Evolutionary conservation across 2,113 vertebrate species (phyloP), one percentile per base, ranked within the genome.

Genomic region (Phasianus colchicus): DNA sequence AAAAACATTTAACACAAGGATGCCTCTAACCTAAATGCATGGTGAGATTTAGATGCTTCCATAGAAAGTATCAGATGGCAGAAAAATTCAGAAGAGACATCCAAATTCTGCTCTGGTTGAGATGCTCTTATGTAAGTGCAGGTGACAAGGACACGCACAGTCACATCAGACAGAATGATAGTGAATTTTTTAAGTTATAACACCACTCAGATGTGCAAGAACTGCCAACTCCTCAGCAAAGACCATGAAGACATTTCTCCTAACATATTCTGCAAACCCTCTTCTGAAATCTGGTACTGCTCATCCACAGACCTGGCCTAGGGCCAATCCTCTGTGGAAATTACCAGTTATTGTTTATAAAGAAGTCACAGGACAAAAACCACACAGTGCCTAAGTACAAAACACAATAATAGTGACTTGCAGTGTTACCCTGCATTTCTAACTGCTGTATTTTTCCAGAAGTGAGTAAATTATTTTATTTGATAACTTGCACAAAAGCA

Each of bases 1-100:
- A 96, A 58, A 48, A 89, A 47, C 29, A 45, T 71, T 95, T 86
- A 96, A 79, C 67, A 83, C 50, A 64, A 64, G 29, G 50, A 92
- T 21, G 8, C n/a, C 42, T 89, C 85, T 91, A 91, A 81, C 92
- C 34, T 72, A 94, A 89, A 92, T 4, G 10, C 3, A 19, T 43
- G 57, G 71, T 7, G 4, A 85, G 54, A 79, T 79, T 88, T 79
- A 85, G 74, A 80, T 1, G 4, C 72, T 78, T 88, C 63, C 69
- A 61, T 27, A 64, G 1, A 29, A 94, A 90, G 57, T 13, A 86
- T 94, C 57, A 83, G 67, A 86, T 55, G 38, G 81, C 40, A 92
- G 43, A 73, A 91, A 91, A 77, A 54, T 38, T 21, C 76, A 88
- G 47, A 81, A 38, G n/a, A 87, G 34, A 30, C 17, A 71, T 50